These are phyloP conservation scores for Tautogolabrus adspersus DNA, from an alignment of 2,113 vertebrate genomes.

Conservation along the genomic window DNA sequence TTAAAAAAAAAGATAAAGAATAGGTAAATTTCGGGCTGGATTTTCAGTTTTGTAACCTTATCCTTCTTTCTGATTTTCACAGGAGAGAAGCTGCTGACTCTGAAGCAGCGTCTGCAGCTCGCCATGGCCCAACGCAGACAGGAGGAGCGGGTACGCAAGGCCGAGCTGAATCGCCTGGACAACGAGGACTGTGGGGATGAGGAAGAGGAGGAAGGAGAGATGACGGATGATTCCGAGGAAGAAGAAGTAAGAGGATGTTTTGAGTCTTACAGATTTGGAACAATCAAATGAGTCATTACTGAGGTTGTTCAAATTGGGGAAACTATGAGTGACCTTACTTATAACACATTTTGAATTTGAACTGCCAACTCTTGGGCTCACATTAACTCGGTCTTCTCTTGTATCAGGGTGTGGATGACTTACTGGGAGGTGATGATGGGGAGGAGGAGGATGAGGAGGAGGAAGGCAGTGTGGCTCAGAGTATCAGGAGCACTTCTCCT, in stretches of 20 bases:
- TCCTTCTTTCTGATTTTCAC: constrained; percentile 15
- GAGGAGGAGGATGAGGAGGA: constrained; percentile 76
- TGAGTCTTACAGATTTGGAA: not conserved
- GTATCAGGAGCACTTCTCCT: constrained; percentile 77
- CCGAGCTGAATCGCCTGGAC: constrained; percentile 89
- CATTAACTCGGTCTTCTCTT: not conserved
- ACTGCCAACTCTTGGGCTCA: not conserved
- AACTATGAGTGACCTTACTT: too few relatives aligned
- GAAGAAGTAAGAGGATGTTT: constrained; percentile 77
- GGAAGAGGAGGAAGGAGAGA: constrained; percentile 91
- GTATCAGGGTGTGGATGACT: constrained; percentile 84
- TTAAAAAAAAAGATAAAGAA: too few relatives aligned
- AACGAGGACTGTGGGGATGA: constrained; percentile 92
- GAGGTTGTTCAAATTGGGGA: too few relatives aligned
- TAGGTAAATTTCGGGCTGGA: too few relatives aligned
- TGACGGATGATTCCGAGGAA: constrained; percentile 90
- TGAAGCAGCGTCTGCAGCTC: constrained; percentile 94
- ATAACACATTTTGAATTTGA: too few relatives aligned
- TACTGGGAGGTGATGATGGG: constrained; percentile 83
- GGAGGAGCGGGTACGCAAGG: constrained; percentile 90
- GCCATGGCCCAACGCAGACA: constrained; percentile 93
- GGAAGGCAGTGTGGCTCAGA: constrained; percentile 76
- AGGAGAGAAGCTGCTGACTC: constrained; percentile 91
- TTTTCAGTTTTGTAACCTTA: not conserved
- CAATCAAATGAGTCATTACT: too few relatives aligned